These are phyloP conservation scores for Monochamus saltuarius DNA, from an alignment of 1,140 invertebrate species.

Conservation along the genomic window DNA sequence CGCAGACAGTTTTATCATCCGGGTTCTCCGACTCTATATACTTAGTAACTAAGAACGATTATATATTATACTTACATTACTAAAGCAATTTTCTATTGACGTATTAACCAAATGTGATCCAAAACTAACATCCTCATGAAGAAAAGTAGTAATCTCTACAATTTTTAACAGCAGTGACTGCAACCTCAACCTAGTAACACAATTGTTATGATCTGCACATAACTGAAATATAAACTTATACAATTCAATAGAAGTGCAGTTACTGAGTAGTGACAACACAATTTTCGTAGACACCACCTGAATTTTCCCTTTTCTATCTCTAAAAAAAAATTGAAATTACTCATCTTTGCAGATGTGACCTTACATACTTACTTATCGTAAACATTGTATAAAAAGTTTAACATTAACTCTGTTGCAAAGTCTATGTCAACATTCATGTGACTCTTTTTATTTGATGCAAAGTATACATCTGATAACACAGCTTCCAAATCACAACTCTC, in stretches of 20 bases:
- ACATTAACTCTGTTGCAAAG: constrained; percentile 58
- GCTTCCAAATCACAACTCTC: constrained; percentile 62
- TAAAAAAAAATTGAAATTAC: constrained; percentile 39
- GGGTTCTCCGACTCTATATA: neutral
- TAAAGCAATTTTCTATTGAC: constrained; percentile 64
- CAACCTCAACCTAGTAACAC: constrained; percentile 60
- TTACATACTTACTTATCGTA: constrained; percentile 60
- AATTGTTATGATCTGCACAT: constrained; percentile 67
- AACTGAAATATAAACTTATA: constrained; percentile 65
- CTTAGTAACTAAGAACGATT: neutral
- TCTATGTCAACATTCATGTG: constrained; percentile 59
- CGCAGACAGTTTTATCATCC: too few species aligned
- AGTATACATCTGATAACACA: constrained; percentile 65
- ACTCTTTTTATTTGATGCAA: constrained; percentile 62
- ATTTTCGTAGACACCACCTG: constrained; percentile 62
- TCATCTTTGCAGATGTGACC: too few species aligned
- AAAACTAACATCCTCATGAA: constrained; percentile 60
- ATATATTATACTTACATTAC: constrained; percentile 54
- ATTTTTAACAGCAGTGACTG: constrained; percentile 59
- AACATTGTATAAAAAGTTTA: constrained; percentile 64
- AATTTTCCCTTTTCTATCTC: constrained; percentile 52
- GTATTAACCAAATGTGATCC: constrained; percentile 55
- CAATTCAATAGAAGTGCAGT: constrained; percentile 61
- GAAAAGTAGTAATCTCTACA: constrained; percentile 57
- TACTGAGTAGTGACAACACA: constrained; percentile 61